These are phyloP conservation scores for roundworm (Caenorhabditis elegans) DNA, from an alignment of 1,140 invertebrate species.

Conservation along the genomic window WBcel235 BX284602.5:889501-890000, in stretches of 20 bases:
- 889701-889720: too few species aligned
- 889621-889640: too few species aligned
- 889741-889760: background rate
- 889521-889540: too few species aligned
- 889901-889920: background rate
- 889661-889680: too few species aligned
- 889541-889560: too few species aligned
- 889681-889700: too few species aligned
- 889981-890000: background rate
- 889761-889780: background rate
- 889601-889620: too few species aligned
- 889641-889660: too few species aligned
- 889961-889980: background rate
- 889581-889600: too few species aligned
- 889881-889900: slow-evolving; percentile 18
- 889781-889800: background rate
- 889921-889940: background rate
- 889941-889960: background rate
- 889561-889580: too few species aligned
- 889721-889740: too few species aligned
- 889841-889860: slow-evolving; percentile 6
- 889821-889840: background rate
- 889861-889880: slow-evolving; percentile 12
- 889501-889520: too few species aligned
- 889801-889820: background rate